Conservation (phyloP, 2,888 invertebrate genomes). For the Cabera pusaria region DNA sequence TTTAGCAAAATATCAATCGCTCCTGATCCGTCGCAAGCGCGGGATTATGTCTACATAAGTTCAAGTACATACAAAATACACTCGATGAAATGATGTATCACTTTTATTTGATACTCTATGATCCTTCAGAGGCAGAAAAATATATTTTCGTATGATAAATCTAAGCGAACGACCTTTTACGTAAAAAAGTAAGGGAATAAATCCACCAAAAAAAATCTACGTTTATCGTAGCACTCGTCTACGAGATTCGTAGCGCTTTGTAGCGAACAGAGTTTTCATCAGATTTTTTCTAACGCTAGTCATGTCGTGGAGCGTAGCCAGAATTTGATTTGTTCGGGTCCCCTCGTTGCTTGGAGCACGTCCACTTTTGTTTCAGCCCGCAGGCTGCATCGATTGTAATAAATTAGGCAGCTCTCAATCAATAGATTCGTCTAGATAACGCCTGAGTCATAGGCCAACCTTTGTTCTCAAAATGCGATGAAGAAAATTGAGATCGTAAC, state of each 20-base stretch:
- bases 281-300: constrained; percentile 21
- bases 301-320: constrained; percentile 15
- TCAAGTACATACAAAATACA: constrained; percentile 4
- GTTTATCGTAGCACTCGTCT: constrained; percentile 22
- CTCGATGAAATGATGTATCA: constrained; percentile 12
- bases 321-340: constrained; percentile 19
- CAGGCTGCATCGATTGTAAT: constrained; percentile 20
- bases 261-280: constrained; percentile 16
- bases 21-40: not conserved
- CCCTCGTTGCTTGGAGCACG: constrained; percentile 10
- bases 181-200: constrained; percentile 17
- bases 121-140: constrained; percentile 14
- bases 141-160: constrained; percentile 19
- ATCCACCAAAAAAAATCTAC: constrained; percentile 18
- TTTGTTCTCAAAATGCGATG: constrained; percentile 12
- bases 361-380: constrained; percentile 15
- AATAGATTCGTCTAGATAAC: constrained; percentile 22
- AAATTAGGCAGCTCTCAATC: constrained; percentile 23
- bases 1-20: no score
- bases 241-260: constrained; percentile 17
- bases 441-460: constrained; percentile 12
- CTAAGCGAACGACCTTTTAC: constrained; percentile 17
- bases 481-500: constrained; percentile 10
- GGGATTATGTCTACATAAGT: constrained; percentile 1
- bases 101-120: constrained; percentile 15